Conservation (phyloP, 2,113 vertebrate genomes). For the Marmota flaviventris region DNA sequence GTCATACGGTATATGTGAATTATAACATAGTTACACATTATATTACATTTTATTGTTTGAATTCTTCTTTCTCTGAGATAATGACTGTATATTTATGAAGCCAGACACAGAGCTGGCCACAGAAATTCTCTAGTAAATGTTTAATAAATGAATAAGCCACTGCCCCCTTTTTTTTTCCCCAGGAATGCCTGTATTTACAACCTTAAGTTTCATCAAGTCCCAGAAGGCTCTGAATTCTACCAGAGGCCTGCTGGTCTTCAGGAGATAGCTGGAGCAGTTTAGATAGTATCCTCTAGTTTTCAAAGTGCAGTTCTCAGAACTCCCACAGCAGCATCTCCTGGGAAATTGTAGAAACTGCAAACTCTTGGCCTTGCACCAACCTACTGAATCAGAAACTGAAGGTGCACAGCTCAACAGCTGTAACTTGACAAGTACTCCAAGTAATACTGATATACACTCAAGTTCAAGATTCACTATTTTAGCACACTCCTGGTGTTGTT, state of each 20-base stretch:
- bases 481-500: not conserved
- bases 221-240: not conserved
- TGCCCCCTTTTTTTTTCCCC: not conserved
- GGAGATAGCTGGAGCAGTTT: not conserved
- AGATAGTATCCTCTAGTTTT: not conserved
- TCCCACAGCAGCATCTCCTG: not conserved
- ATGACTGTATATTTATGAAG: not conserved
- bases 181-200: not conserved
- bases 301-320: not conserved
- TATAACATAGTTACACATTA: not conserved
- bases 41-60: not conserved
- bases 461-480: not conserved
- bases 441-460: accelerated
- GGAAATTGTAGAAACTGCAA: not conserved
- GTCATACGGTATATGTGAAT: not conserved
- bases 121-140: not conserved
- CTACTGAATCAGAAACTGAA: not conserved
- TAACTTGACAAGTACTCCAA: not conserved
- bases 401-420: not conserved
- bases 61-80: not conserved
- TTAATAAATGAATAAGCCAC: not conserved
- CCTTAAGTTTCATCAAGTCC: not conserved
- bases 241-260: not conserved
- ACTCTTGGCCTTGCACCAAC: not conserved
- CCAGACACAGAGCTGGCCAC: not conserved